Conservation (phyloP, 1,140 invertebrate genomes). For the Bombus pascuorum region DNA sequence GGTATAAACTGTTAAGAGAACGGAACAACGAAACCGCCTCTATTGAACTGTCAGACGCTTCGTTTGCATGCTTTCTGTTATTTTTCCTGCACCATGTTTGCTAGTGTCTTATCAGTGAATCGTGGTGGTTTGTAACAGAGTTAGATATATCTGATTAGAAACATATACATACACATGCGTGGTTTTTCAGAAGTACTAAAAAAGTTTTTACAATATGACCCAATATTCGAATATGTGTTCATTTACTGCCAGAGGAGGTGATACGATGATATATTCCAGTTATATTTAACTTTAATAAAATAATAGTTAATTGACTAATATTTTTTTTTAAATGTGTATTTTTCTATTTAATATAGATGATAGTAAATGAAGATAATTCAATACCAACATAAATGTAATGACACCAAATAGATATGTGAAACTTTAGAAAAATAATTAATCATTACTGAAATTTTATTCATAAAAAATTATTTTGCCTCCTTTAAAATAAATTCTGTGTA, state of each 20-base stretch:
- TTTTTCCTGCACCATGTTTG: not conserved
- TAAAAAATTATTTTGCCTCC: not conserved
- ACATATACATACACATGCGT: too few species aligned
- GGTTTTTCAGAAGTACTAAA: not conserved
- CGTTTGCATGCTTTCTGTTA: constrained; percentile 12
- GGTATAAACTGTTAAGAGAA: constrained; percentile 32
- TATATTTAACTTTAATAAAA: too few species aligned
- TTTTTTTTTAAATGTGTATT: not conserved
- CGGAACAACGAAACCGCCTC: not conserved
- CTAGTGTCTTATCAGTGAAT: not conserved
- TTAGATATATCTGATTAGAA: not conserved
- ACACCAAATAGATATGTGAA: too few species aligned
- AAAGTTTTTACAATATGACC: too few species aligned
- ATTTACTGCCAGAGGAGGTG: too few species aligned
- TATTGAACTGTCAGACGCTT: constrained; percentile 15
- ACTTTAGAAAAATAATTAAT: not conserved
- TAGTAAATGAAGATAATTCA: not conserved
- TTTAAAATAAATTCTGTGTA: too few species aligned
- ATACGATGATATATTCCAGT: too few species aligned
- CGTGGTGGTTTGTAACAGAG: not conserved
- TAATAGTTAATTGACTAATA: too few species aligned
- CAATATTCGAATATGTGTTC: too few species aligned
- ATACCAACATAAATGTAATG: too few species aligned
- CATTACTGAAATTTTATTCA: not conserved
- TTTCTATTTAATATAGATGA: not conserved